Conservation (phyloP, 2,888 invertebrate species). For the Pterobdella sp. region DNA sequence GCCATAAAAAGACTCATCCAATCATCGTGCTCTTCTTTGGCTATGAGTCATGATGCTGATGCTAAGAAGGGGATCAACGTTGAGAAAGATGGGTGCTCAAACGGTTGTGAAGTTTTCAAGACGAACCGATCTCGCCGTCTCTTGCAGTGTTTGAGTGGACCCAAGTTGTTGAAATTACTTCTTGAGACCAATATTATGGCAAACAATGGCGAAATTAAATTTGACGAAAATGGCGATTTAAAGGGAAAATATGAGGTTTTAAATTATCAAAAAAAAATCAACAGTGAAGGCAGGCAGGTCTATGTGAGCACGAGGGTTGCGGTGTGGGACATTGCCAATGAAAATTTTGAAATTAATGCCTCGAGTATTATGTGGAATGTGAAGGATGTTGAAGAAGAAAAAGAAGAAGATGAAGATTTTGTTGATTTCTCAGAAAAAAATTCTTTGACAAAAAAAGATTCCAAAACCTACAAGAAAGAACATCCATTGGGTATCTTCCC, state of each 20-base stretch:
- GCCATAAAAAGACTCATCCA: constrained; percentile 39
- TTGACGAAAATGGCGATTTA: constrained; percentile 43
- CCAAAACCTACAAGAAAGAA: not conserved
- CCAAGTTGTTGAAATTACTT: constrained; percentile 39
- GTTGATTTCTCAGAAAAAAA: not conserved
- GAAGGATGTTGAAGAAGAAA: not conserved
- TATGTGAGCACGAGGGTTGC: constrained; percentile 37
- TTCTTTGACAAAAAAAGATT: not conserved
- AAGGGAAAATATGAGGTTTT: constrained; percentile 41
- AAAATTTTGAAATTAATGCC: constrained; percentile 37
- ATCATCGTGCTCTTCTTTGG: constrained; percentile 35
- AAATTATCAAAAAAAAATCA: constrained; percentile 38
- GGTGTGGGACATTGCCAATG: constrained; percentile 41
- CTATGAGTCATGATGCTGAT: not conserved
- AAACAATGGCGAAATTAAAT: constrained; percentile 41
- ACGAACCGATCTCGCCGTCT: not conserved
- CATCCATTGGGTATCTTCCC: no score
- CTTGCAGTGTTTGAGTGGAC: constrained; percentile 38
- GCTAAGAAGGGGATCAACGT: not conserved
- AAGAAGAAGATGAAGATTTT: not conserved
- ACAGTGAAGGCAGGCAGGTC: no score
- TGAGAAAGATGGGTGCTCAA: not conserved
- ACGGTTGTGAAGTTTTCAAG: not conserved
- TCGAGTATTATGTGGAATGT: constrained; percentile 33
- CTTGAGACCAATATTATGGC: constrained; percentile 35